Evolutionary conservation across 2,888 invertebrate genomes (phyloP).

Genomic region (Phaonia tiefii): DNA sequence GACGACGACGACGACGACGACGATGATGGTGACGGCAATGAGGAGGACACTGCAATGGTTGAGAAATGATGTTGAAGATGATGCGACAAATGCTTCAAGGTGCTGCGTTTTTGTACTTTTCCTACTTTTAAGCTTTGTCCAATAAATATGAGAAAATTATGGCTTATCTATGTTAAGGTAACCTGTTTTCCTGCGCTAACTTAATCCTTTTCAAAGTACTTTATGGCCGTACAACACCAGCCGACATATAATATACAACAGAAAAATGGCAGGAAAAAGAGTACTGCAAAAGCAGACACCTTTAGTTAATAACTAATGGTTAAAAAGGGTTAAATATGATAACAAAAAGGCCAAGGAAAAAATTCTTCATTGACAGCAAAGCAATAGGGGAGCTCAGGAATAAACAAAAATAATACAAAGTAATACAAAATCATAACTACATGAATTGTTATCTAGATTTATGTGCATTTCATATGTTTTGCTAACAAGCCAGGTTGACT

Average conservation of each 20-base stretch:
- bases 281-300: slow-evolving; percentile 10
- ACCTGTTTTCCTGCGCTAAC: slow-evolving; percentile 6
- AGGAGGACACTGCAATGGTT: not conserved
- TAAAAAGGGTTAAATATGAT: not conserved
- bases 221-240: not conserved
- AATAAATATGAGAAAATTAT: slow-evolving; percentile 33
- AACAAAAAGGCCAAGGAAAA: not conserved
- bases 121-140: not conserved
- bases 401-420: no score
- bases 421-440: no score
- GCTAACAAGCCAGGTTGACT: no score
- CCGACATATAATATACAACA: slow-evolving; percentile 5
- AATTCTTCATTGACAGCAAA: no score
- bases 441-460: no score
- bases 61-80: not conserved
- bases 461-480: no score
- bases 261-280: slow-evolving; percentile 5
- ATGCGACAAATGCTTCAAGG: not conserved
- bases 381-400: no score
- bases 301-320: not conserved
- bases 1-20: not conserved
- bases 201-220: slow-evolving; percentile 39
- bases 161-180: slow-evolving; percentile 26
- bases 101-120: not conserved
- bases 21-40: not conserved